Base-by-base conservation (phyloP, 2,113 vertebrate species). In the Eonycteris spelaea region DNA sequence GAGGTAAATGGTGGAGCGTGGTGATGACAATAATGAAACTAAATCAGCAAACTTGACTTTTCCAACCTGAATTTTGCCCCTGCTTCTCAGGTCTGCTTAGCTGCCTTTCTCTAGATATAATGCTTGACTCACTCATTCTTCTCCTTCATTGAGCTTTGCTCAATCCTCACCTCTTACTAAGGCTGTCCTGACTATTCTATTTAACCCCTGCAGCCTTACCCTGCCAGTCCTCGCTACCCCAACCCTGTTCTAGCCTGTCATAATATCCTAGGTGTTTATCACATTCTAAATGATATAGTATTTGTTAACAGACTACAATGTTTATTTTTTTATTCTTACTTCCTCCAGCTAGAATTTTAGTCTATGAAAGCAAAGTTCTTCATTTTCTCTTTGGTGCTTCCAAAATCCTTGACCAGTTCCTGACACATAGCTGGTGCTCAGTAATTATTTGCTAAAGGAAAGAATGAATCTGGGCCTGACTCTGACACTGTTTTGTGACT, bases 151-250 rank as follows among this genome's bases (percentile, higher is more conserved):
- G 51, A 71, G 15, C 6, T 90, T 73, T 83, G 57, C 68, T 68
- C 30, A 71, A 0, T 24, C 11, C 16, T 22, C 26, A 35, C 6
- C 0, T 7, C 30, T n/a, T 24, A 2, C 10, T 22, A 12, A 59
- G 8, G 2, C 2, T 30, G 26, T 0, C 35, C n/a, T 82, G n/a
- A 18, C 8, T 1, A 0, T 16, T 53, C 14, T 30, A 19, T 38
- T 24, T 67, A 51, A 59, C 26, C 10, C 10, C 6, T 35, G 45
- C 5, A 43, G 1, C 14, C 7, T 21, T 18, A 11, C 12, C 1
- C 24, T 65, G 28, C n/a, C 5, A 15, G 19, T 16, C 61, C 14
- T 79, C 30, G 71, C 7, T n/a, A 13, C 24, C 6, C 30, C 21
- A n/a, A 48, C 3, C 7, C 9, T 55, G 1, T 33, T 65, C 38